Conservation (phyloP, 2,888 invertebrate genomes). For the Scotopteryx bipunctaria region DNA sequence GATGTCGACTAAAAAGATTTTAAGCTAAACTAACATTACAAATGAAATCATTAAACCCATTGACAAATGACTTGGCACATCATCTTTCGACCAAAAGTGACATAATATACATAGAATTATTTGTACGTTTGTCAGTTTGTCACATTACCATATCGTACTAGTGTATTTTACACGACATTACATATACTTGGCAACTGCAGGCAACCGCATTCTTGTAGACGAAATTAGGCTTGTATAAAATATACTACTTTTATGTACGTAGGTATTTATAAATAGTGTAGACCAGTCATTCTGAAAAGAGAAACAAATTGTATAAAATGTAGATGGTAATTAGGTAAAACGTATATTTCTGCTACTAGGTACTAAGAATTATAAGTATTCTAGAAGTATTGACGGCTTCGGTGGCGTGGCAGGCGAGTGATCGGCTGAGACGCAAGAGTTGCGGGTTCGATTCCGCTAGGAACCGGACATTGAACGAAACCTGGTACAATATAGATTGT, state of each 20-base stretch:
- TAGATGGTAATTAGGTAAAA: no score
- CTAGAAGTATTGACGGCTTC: no score
- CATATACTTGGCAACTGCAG: conserved; percentile 40
- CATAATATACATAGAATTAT: conserved; percentile 3
- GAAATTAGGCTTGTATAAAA: conserved; percentile 26
- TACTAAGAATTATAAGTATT: no score
- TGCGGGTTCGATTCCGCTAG: no score
- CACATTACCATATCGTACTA: conserved; percentile 32
- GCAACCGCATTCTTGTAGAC: conserved; percentile 37
- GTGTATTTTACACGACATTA: conserved; percentile 32
- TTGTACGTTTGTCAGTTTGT: conserved; percentile 29
- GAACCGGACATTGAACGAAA: no score
- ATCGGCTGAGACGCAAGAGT: no score
- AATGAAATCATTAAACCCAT: background rate
- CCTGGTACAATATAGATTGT: no score
- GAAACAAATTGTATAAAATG: no score
- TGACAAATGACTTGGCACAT: conserved; percentile 25
- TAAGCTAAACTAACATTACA: conserved; percentile 3
- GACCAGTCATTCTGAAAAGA: background rate
- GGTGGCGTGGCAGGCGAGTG: no score
- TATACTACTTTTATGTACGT: background rate
- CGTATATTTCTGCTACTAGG: no score
- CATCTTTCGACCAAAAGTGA: background rate
- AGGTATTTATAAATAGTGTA: background rate
- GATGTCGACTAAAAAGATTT: no score